phyloP scores from a whole-genome alignment of 2,113 vertebrate species.

The Donacobius atricapilla region DNA sequence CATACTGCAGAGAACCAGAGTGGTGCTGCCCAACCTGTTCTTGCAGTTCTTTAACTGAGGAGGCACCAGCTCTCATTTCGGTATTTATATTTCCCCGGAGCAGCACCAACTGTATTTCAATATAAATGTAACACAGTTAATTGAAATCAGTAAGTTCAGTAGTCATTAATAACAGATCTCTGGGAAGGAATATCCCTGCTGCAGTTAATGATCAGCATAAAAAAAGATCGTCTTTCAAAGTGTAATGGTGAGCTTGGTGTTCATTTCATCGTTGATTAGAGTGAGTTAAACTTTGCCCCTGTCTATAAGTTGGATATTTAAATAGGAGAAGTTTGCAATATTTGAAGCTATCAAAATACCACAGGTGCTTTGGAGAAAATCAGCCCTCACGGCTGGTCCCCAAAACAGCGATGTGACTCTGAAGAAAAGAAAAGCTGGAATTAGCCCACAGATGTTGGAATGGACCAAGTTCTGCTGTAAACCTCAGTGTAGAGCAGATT shows the following conservation, averaged over 20 bases:
- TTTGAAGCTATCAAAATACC: slow-evolving; percentile 64
- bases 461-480: not conserved
- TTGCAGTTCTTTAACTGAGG: not conserved
- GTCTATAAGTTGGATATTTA: slow-evolving; percentile 60
- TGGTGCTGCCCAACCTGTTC: not conserved
- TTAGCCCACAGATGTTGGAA: not conserved
- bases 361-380: slow-evolving; percentile 28
- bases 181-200: slow-evolving; percentile 44
- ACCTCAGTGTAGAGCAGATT: not conserved
- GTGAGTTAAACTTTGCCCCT: slow-evolving; percentile 74
- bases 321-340: slow-evolving; percentile 32
- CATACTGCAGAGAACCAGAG: not conserved
- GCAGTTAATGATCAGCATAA: slow-evolving; percentile 53
- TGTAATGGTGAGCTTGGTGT: slow-evolving; percentile 23
- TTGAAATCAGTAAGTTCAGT: slow-evolving; percentile 74
- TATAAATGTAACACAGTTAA: slow-evolving; percentile 59
- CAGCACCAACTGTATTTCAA: slow-evolving; percentile 57
- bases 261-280: slow-evolving; percentile 73
- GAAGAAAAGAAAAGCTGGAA: not conserved
- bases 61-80: slow-evolving; percentile 32
- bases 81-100: slow-evolving; percentile 71
- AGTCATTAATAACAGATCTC: slow-evolving; percentile 72
- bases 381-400: not conserved
- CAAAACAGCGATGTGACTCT: not conserved
- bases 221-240: slow-evolving; percentile 38